These are phyloP conservation scores for Drosophila ezoana DNA, from an alignment of 2,888 invertebrate species.

Conservation along the genomic window DNA sequence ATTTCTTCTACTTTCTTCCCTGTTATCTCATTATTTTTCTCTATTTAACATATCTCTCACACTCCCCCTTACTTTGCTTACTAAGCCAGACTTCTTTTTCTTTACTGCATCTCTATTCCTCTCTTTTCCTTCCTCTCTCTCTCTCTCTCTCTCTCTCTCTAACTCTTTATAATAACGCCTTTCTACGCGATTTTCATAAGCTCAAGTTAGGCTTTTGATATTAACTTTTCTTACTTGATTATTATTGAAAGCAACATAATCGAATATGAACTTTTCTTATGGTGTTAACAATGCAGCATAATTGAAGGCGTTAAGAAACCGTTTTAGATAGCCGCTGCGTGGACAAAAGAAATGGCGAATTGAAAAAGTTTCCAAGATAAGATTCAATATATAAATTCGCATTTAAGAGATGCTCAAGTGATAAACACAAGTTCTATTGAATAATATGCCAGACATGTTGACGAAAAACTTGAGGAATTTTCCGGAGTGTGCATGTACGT, in stretches of 20 bases:
- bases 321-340: neutral
- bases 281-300: neutral
- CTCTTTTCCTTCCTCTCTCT: too few relatives aligned
- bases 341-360: neutral
- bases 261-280: too few relatives aligned
- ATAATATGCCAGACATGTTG: constrained; percentile 18
- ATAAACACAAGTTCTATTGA: constrained; percentile 38
- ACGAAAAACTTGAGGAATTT: constrained; percentile 37
- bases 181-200: constrained; percentile 1
- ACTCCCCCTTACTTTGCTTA: too few relatives aligned
- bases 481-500: neutral
- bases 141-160: too few relatives aligned
- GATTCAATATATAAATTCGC: neutral
- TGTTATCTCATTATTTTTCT: too few relatives aligned
- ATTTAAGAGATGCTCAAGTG: constrained; percentile 19
- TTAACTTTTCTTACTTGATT: too few relatives aligned
- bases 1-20: too few relatives aligned
- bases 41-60: too few relatives aligned
- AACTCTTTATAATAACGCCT: neutral
- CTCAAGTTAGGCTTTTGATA: neutral
- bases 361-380: constrained; percentile 11
- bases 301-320: constrained; percentile 5
- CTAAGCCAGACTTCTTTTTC: too few relatives aligned
- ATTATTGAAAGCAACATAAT: too few relatives aligned
- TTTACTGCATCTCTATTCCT: too few relatives aligned